phyloP scores from a whole-genome alignment of 2,113 vertebrate species.

The Origma solitaria region DNA sequence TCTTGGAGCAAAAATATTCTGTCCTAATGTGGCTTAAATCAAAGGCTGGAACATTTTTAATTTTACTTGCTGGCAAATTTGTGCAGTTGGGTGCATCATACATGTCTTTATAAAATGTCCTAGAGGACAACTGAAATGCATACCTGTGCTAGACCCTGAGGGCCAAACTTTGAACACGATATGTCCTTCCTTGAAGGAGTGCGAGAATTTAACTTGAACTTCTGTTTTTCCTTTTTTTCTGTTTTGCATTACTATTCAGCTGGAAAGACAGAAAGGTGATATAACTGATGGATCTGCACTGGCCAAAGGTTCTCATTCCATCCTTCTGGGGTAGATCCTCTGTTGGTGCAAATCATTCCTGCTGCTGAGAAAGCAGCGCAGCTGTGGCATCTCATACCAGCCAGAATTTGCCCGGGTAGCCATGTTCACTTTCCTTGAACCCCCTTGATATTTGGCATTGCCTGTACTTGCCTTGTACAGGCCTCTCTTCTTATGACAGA shows the following conservation, averaged over 20 bases:
- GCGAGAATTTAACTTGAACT: neutral
- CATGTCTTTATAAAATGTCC: neutral
- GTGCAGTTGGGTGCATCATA: neutral
- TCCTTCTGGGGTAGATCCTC: neutral
- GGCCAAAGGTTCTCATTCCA: neutral
- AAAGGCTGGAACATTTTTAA: conserved; percentile 4
- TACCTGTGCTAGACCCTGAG: neutral
- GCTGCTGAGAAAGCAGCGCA: rapidly evolving
- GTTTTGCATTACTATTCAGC: neutral
- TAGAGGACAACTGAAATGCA: neutral
- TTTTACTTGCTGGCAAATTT: neutral
- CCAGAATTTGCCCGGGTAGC: neutral
- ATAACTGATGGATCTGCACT: neutral
- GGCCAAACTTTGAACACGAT: neutral
- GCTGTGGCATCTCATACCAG: neutral
- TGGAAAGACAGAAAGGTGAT: neutral
- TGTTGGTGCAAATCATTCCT: neutral
- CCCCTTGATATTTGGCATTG: neutral
- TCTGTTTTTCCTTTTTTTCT: neutral
- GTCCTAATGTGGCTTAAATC: conserved; percentile 37
- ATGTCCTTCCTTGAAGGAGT: neutral
- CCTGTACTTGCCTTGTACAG: neutral
- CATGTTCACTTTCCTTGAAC: neutral
- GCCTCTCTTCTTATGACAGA: neutral
- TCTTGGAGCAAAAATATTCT: neutral